Evolutionary conservation across 2,888 invertebrate species (phyloP).

Genomic region (Agonopterix arenella): DNA sequence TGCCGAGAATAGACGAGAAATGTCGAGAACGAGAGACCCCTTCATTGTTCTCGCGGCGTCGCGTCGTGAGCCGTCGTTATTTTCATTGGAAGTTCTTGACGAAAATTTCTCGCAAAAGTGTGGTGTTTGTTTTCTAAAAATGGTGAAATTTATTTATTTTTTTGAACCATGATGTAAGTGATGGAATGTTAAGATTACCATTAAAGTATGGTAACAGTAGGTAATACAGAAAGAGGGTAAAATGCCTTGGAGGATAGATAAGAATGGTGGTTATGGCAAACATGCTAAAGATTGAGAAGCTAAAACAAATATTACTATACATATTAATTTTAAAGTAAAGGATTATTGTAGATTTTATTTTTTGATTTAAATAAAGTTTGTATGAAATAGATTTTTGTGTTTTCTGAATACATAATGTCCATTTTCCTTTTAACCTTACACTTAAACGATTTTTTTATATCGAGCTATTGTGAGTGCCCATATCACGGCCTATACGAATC

Average conservation of each 20-base stretch:
- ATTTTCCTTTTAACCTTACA: no score
- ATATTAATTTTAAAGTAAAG: slow-evolving; percentile 58
- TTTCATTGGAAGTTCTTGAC: no score
- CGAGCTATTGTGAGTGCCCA: no score
- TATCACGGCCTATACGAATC: no score
- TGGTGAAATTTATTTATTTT: not conserved
- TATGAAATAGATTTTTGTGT: slow-evolving; percentile 48
- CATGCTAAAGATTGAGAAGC: slow-evolving; percentile 39
- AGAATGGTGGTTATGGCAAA: slow-evolving; percentile 17
- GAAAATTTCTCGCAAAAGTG: no score
- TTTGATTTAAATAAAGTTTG: slow-evolving; percentile 77
- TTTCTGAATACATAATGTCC: slow-evolving; percentile 12
- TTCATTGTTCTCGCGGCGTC: no score
- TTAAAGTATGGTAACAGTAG: slow-evolving; percentile 16
- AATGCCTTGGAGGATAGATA: slow-evolving; percentile 33
- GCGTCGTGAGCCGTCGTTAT: no score
- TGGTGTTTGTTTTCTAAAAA: no score
- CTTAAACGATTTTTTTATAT: no score
- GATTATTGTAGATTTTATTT: slow-evolving; percentile 75
- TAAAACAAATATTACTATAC: slow-evolving; percentile 65
- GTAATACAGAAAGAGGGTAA: slow-evolving; percentile 31
- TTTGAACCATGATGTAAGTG: slow-evolving; percentile 20
- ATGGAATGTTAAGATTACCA: slow-evolving; percentile 27
- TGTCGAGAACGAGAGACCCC: no score
- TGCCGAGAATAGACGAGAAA: no score